Base-by-base conservation (phyloP, 1,140 invertebrate genomes). In the Pygmarrhopalites habei region DNA sequence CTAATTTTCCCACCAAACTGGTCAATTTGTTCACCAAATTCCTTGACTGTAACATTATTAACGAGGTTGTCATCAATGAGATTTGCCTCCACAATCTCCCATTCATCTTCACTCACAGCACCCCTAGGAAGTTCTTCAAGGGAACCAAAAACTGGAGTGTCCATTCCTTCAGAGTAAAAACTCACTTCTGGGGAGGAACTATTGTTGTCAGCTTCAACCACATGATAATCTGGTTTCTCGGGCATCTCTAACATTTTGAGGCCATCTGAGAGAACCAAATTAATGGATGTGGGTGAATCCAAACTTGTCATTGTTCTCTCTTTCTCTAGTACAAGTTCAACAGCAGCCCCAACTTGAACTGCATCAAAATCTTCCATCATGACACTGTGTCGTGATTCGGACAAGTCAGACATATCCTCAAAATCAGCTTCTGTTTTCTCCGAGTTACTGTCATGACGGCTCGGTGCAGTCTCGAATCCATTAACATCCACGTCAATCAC, bases 401-500 rank as follows among this genome's bases (percentile, higher is more conserved):
- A 44, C 0, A 55, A 43, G n/a, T 57, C 55, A 15, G 44, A 32
- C 30, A 56, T 51, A 30, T 64, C 62, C n/a, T 64, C 62, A 29
- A 59, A 51, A 26, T 64, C 62, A 3, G 56, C 57, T 39, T 64
- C 62, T 1, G 62, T 64, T 32, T 57, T 5, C 28, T 63, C 61
- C 1, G 51, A 46, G 14, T 25, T 21, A 46, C 41, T 58, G 21
- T 56, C 53, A 56, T 56, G 53, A n/a, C 53, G 29, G 39, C 39
- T 43, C 23, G 55, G 39, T 2, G 62, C 55, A 4, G 62, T 58
- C 19, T 58, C 46, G 21, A 64, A 58, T 14, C 43, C 62, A 2
- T 58, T 44, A 5, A 30, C 43, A 46, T 58, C 85, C n/a, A 94
- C 88, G 70, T 94, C 90, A 55, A 93, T 92, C 2, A 94, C 86